Evolutionary conservation across 2,888 invertebrate species (phyloP).

Genomic region (Lithodes maja): DNA sequence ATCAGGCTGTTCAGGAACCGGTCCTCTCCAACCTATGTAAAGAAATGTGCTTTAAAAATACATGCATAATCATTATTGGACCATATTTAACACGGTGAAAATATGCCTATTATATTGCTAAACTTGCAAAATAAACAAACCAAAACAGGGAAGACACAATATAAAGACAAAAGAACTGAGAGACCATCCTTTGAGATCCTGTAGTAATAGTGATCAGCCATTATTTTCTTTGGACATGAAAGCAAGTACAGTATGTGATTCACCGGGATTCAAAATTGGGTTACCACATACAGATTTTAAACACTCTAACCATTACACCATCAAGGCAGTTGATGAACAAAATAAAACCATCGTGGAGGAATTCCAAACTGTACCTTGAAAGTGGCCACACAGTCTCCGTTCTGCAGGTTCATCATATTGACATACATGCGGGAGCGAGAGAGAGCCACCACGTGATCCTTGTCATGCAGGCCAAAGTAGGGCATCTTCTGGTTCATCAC

Average conservation of each 20-base stretch:
- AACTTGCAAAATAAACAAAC: no score
- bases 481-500: constrained; percentile 97
- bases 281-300: neutral
- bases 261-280: neutral
- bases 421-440: constrained; percentile 92
- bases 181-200: no score
- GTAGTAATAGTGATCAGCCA: no score
- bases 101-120: no score
- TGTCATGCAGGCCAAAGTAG: constrained; percentile 88
- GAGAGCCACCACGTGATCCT: constrained; percentile 86
- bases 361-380: constrained; percentile 79
- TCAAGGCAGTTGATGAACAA: neutral
- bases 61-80: no score
- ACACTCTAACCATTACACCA: neutral
- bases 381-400: constrained; percentile 88
- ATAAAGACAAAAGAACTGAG: no score
- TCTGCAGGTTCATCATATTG: constrained; percentile 88
- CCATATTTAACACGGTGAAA: no score
- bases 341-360: neutral
- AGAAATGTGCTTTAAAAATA: no score
- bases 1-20: constrained; percentile 90
- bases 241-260: no score
- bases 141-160: no score
- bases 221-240: no score
- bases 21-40: constrained; percentile 84